Base-by-base conservation (phyloP, 2,888 invertebrate species). In the Euzophera pinguis region DNA sequence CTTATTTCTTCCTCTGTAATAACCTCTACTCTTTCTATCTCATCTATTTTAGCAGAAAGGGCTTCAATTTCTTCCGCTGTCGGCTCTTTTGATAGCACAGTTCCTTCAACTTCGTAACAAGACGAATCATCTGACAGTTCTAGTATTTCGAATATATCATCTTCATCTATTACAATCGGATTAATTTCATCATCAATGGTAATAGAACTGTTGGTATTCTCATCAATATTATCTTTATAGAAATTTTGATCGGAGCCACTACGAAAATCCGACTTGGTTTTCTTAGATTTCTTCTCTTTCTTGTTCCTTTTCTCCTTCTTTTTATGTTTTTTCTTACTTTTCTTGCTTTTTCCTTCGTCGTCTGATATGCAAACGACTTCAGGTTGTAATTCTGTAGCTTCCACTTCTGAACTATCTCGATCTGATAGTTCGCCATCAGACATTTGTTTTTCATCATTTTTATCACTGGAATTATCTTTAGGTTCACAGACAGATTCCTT, bases 281-380 rank as follows among this genome's bases (percentile, higher is more conserved):
- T 81, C 52, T 80, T 82, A 6, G 60, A 56, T 51, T 78, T 82
- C 52, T 83, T 81, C 1, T 69, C 71, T 55, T 76, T 80, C 63
- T 74, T 90, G 55, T 75, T 91, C 71, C 70, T 91, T 60, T 70
- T 87, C 72, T 84, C 91, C 56, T 87, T 85, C 51, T 81, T 76
- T 56, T 79, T 80, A 51, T 81, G 82, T 56, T 80, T 80, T 34
- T 77, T 75, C 17, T 68, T 65, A 53, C 69, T 78, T 50, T 69
- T 69, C 27, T 61, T 64, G 3, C 58, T 68, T 2, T 57, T 55
- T 0, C 45, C 58, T 37, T 89, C 87, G 1, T 90, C 89, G 38
- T 90, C 90, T 0, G 90, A 90, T 57, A 93, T 92, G 16, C 89
- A 90, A 2, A 92, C 84, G 0, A 92, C 86, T 75, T 92, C 92